Evolutionary conservation across 1,140 invertebrate genomes (phyloP).

Genomic region (Rhynchophorus ferrugineus): DNA sequence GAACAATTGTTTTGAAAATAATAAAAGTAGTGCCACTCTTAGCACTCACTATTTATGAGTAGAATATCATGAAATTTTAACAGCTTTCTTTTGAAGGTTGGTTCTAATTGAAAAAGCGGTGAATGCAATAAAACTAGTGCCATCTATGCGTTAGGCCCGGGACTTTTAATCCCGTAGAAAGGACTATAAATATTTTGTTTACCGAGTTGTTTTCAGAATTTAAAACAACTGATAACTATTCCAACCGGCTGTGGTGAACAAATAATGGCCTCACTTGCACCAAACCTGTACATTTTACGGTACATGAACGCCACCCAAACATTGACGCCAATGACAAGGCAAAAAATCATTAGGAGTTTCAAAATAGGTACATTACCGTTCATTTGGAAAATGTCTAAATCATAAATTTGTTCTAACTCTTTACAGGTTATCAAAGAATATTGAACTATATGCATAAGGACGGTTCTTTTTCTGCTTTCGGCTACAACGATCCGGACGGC

Average conservation of each 20-base stretch:
- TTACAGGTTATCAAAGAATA: conserved; percentile 62
- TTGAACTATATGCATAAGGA: conserved; percentile 62
- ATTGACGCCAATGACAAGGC: conserved; percentile 43
- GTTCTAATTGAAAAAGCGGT: too few relatives aligned
- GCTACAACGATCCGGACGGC: conserved; percentile 44
- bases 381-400: conserved; percentile 1
- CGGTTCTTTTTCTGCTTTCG: conserved; percentile 74
- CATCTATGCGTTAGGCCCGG: too few relatives aligned
- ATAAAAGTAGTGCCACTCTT: too few relatives aligned
- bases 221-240: conserved; percentile 48
- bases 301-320: conserved; percentile 53
- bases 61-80: too few relatives aligned
- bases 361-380: conserved; percentile 50
- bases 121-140: too few relatives aligned
- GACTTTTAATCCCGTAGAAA: too few relatives aligned
- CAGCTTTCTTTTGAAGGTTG: too few relatives aligned
- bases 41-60: too few relatives aligned
- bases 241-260: conserved; percentile 69
- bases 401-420: conserved; percentile 2
- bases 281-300: conserved; percentile 61
- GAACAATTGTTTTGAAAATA: too few relatives aligned
- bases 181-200: too few relatives aligned
- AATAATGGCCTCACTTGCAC: conserved; percentile 70
- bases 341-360: conserved; percentile 56
- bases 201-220: too few relatives aligned